Base-by-base conservation (phyloP, 2,113 vertebrate genomes). In the Catharus minimus region DNA sequence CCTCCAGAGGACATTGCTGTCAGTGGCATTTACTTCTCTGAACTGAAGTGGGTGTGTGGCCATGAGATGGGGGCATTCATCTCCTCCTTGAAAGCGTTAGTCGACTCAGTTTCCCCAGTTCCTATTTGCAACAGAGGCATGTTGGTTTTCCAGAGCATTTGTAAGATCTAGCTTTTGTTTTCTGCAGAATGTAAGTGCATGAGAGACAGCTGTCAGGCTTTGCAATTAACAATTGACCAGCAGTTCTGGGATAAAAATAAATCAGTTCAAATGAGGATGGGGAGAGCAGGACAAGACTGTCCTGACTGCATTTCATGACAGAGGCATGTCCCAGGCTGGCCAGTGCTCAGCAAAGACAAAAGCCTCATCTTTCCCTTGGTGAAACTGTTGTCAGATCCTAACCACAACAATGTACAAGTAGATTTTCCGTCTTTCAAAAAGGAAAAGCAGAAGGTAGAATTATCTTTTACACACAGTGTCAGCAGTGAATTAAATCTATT, bases 401-500 rank as follows among this genome's bases (percentile, higher is more conserved):
- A 17, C 52, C 64, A 85, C 60, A 55, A 53, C 44, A 60, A 77
- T 15, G 30, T 61, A 71, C 57, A 80, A 74, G 32, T 15, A 86
- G 61, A 67, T 86, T 94, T 95, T 93, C 55, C 52, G 19, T 64
- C 74, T 83, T 84, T 60, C 56, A 74, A 83, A 88, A 92, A 72
- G 65, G 28, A 93, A 90, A 46, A 88, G 44, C 8, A 14, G 82
- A 83, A 90, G 15, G 21, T 17, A 39, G 56, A 86, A 84, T 80
- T 67, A 23, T 20, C 19, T 93, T 97, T 92, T 83, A 52, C 38
- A 56, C 5, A 26, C 76, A 86, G 74, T 79, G 91, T 92, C 68
- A 76, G 74, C 68, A 81, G 78, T 58, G 72, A 88, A 90, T 86
- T 82, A 91, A 90, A 86, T 80, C 46, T 91, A 43, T 93, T 96